Evolutionary conservation across 2,797 vertebrate genomes (phyloP).

Genomic region (Pseudochaenichthys georgianus): DNA sequence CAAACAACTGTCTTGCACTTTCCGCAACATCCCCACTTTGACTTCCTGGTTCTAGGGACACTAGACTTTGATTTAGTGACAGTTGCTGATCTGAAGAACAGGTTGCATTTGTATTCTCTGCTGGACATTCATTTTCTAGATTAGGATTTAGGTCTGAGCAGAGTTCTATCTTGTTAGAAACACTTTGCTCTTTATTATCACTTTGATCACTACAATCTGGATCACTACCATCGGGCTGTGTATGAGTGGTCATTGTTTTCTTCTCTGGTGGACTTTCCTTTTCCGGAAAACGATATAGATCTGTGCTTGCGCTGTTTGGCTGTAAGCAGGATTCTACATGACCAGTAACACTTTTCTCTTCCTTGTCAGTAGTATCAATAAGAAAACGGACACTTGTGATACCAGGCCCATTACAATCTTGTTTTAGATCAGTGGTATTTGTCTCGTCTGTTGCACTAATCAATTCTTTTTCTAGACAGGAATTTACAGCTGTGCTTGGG

Average conservation of each 20-base stretch:
- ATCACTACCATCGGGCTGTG: too few species aligned
- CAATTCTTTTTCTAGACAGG: too few species aligned
- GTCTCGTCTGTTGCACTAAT: constrained; percentile 3
- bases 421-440: not conserved
- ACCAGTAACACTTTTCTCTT: not conserved
- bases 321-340: constrained; percentile 6
- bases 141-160: not conserved
- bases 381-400: not conserved
- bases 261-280: too few species aligned
- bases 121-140: constrained; percentile 36
- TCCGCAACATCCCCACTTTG: constrained; percentile 42
- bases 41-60: constrained; percentile 20
- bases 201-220: too few species aligned
- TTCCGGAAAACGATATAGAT: too few species aligned
- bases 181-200: not conserved
- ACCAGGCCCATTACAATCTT: not conserved
- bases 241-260: too few species aligned
- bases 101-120: constrained; percentile 16
- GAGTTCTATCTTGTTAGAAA: not conserved
- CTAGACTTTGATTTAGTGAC: constrained; percentile 19
- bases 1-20: constrained; percentile 51
- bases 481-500: too few species aligned
- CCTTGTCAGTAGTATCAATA: constrained; percentile 2
- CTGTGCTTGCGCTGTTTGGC: not conserved
- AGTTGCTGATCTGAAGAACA: constrained; percentile 16